Evolutionary conservation across 2,888 invertebrate species (phyloP), one percentile per base, ranked within the genome.

Genomic region (Catocala nupta): DNA sequence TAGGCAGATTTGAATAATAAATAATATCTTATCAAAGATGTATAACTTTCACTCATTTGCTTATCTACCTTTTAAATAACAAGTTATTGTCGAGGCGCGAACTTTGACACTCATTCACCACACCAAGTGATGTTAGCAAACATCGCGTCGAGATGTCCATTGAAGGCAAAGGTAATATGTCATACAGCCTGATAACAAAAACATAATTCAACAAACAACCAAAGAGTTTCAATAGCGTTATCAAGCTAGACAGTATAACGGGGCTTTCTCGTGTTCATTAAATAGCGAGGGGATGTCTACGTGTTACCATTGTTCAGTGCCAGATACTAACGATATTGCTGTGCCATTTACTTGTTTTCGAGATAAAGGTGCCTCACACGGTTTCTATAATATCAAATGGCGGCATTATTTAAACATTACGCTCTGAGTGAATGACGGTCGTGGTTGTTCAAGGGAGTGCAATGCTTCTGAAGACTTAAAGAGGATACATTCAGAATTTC

Each of bases 241-340:
- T 73, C 77, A 68, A 65, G 43, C 49, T 65, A 73, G 65, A 66
- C 65, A 45, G 60, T 59, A 78, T 80, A 82, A 84, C 78, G 77
- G 80, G 74, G 72, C 68, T 75, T 81, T 77, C 78, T 78, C 74
- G 75, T 82, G 82, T 86, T 87, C 84, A 85, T 87, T 86, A 86
- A 75, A 82, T 76, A 80, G 82, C 78, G 81, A 82, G 83, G 86
- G 84, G 78, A 80, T 77, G 84, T 81, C 80, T 83, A 78, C 77
- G 75, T 63, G 70, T 73, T 73, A 64, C 83, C 79, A 89, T 90
- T 90, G 90, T 90, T 85, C 78, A 75, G 77, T 73, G 77, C 73
- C 77, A 82, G 87, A 85, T 87, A 83, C 81, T 84, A 86, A 85
- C 84, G 87, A 86, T 89, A 90, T 87, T 86, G 85, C 86, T 80